phyloP scores from a whole-genome alignment of 2,888 invertebrate species.

The Drosophila meridionalis region DNA sequence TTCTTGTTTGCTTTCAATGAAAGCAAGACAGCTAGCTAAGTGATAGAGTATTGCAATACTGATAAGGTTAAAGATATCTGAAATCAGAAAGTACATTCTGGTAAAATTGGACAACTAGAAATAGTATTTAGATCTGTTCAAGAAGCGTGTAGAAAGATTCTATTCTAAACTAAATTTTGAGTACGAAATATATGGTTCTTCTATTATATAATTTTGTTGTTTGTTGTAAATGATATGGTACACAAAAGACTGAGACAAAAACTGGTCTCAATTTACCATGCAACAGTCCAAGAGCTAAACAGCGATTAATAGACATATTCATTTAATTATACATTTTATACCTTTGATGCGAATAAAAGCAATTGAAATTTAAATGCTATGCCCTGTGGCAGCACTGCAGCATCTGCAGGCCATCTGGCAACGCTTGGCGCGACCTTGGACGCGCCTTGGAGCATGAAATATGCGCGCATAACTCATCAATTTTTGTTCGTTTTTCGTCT shows the following conservation, averaged over 20 bases:
- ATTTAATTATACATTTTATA: neutral
- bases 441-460: slow-evolving; percentile 23
- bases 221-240: neutral
- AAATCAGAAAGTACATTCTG: neutral
- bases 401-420: slow-evolving; percentile 57
- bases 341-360: neutral
- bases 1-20: neutral
- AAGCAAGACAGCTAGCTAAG: neutral
- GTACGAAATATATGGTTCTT: neutral
- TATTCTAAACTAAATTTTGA: neutral
- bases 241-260: neutral
- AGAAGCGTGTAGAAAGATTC: neutral
- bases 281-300: neutral
- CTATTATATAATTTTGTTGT: neutral
- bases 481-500: slow-evolving; percentile 2
- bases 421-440: slow-evolving; percentile 48
- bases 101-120: neutral
- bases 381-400: slow-evolving; percentile 6
- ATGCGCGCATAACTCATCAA: slow-evolving; percentile 35
- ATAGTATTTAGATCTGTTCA: neutral
- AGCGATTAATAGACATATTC: neutral
- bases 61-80: neutral
- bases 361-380: slow-evolving; percentile 2
- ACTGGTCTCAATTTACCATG: neutral
- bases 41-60: neutral